Evolutionary conservation across 2,888 invertebrate genomes (phyloP), one percentile per base, ranked within the genome.

Genomic region (Rhagophthalmus giganteus): DNA sequence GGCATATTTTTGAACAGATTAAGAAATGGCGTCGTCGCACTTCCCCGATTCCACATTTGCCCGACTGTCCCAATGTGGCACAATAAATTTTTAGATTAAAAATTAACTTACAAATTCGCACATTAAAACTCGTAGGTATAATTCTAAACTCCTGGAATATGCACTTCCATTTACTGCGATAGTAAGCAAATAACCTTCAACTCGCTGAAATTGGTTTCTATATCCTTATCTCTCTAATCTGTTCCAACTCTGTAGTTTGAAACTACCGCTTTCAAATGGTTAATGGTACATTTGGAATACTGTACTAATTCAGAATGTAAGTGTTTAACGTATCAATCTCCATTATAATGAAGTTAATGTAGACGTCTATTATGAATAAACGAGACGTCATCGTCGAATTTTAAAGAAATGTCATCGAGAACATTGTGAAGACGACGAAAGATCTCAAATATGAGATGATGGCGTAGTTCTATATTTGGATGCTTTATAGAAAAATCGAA

Each of bases 221-320:
- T 44, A 42, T 42, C 44, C 50, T 50, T 50, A 50, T 50, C 49
- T 42, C 34, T 9, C 35, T 41, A 49, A 49, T 49, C 50, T 50
- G 42, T 50, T 32, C 41, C 31, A 37, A 42, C 50, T 31, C 50
- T 16, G 32, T 32, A 42, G 31, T 50, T 37, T 37, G 46, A 32
- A 37, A 50, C 41, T 50, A 16, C 39, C 31, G 27, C 15, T 35
- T 42, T 50, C 50, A 33, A 50, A 44, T 44, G 31, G 42, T 31
- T 50, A 37, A 20, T 44, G 27, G 33, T 51, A 39, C 34, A 44
- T 38, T 50, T 32, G 26, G 42, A 42, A 42, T 15, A 30, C 25
- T 42, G 16, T 38, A 38, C 26, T 32, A 27, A 26, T 50, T 12
- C 15, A 16, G 15, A 30, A 15, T 38, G 20, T 20, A 7, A 3